phyloP scores from a whole-genome alignment of 2,113 vertebrate genomes.

The Columbina picui region DNA sequence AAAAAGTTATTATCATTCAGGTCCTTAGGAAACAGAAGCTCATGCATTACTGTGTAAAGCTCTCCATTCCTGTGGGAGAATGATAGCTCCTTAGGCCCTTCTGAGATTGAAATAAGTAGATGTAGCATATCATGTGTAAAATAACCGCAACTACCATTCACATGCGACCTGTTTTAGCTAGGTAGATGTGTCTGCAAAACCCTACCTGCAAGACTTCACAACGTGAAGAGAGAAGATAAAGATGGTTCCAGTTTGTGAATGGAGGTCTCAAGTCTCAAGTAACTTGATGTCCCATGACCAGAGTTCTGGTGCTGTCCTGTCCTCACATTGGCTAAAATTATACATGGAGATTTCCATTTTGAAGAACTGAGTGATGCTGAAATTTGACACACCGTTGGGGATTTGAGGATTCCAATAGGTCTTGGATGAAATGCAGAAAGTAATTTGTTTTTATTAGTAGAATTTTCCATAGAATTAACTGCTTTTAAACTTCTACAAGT shows the following conservation, averaged over 20 bases:
- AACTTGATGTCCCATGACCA: fast-evolving
- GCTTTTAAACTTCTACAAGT: not conserved
- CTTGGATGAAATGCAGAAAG: not conserved
- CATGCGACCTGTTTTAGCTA: not conserved
- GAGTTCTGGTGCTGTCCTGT: not conserved
- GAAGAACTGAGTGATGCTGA: not conserved
- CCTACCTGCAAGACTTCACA: not conserved
- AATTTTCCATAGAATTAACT: not conserved
- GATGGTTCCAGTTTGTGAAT: fast-evolving
- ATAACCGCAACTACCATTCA: not conserved
- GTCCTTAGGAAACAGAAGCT: not conserved
- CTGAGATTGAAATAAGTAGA: not conserved
- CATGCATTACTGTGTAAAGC: not conserved
- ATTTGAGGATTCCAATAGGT: not conserved
- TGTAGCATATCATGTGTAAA: not conserved
- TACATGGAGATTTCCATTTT: not conserved
- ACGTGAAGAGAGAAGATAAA: not conserved
- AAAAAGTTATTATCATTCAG: not conserved
- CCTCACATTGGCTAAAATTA: not conserved
- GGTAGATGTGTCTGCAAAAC: not conserved
- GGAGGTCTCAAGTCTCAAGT: not conserved
- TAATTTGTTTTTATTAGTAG: not conserved
- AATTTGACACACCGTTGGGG: not conserved
- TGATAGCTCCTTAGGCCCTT: not conserved
- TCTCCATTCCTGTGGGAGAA: not conserved